Evolutionary conservation across 2,113 vertebrate genomes (phyloP), one percentile per base, ranked within the genome.

Genomic region (Onychostoma macrolepis): DNA sequence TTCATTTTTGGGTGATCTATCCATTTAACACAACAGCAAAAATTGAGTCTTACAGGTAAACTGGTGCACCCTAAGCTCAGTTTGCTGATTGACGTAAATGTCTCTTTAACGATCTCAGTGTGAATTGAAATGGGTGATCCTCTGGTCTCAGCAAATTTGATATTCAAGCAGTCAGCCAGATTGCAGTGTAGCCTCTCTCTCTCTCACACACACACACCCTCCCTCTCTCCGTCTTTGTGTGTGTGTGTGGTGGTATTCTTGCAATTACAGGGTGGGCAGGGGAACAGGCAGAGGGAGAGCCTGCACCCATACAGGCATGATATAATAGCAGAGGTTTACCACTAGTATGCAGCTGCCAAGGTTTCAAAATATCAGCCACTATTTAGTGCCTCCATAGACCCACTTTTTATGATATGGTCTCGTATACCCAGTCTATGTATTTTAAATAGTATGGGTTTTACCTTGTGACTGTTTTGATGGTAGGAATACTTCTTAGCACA

Each of bases 241-340:
- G 33, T 76, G 76, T 81, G 58, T 84, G 48, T 84, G 83, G 28
- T 41, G 17, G 45, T 72, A 91, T 94, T 91, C 90, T 89, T 90
- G 86, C 93, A 94, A 94, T 95, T 95, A 94, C 93, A 94, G 94
- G 92, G 93, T 90, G 91, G 83, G 91, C 89, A 92, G 92, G 90
- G 91, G 26, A 88, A 33, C 61, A 85, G 61, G 90, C 92, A 92
- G 88, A 90, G 88, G 56, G 90, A 91, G 91, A 92, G 92, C 90
- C 87, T 93, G 90, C 87, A 93, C 89, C 91, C 92, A 91, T 88
- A 90, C 91, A 92, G 92, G 90, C 93, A 92, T 92, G 92, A 94
- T 93, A 94, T 92, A 92, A 93, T 94, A 93, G 92, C 93, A 93
- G 93, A 91, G 93, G 93, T 86, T 91, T 90, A 94, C 94, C 93